These are phyloP conservation scores for Epinephelus malabaricus DNA, from an alignment of 2,797 vertebrate genomes.

Conservation along the genomic window DNA sequence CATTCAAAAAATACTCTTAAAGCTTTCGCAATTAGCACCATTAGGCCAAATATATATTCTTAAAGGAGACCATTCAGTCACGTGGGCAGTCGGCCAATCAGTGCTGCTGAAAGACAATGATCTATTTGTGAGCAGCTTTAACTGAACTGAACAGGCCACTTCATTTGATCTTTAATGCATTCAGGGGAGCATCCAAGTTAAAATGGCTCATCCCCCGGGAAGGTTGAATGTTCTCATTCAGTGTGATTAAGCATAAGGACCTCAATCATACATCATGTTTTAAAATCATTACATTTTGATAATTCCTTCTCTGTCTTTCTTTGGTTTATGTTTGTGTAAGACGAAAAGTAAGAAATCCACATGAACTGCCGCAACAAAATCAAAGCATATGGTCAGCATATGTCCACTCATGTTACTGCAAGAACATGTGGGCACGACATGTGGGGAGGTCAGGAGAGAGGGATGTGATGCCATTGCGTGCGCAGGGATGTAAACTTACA, in stretches of 20 bases:
- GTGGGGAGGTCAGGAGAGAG: constrained; percentile 27
- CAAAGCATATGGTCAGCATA: constrained; percentile 47
- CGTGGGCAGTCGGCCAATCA: constrained; percentile 41
- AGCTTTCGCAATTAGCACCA: constrained; percentile 14
- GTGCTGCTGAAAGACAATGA: constrained; percentile 41
- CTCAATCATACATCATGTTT: not conserved
- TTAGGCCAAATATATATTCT: constrained; percentile 6
- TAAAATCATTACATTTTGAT: not conserved
- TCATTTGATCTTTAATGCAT: constrained; percentile 46
- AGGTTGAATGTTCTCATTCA: constrained; percentile 15
- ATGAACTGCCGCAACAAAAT: constrained; percentile 10
- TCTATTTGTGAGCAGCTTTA: constrained; percentile 52
- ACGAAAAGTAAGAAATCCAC: not conserved
- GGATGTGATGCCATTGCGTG: constrained; percentile 33
- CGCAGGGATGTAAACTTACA: constrained; percentile 16
- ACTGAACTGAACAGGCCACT: constrained; percentile 42
- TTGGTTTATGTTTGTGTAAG: not conserved
- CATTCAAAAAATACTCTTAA: not conserved
- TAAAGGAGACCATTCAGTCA: constrained; percentile 46
- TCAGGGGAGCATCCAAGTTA: constrained; percentile 15
- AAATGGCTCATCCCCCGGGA: constrained; percentile 13
- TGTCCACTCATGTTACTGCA: constrained; percentile 32
- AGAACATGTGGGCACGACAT: constrained; percentile 46
- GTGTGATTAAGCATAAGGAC: constrained; percentile 8
- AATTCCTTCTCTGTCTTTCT: not conserved